Evolutionary conservation across 1,140 invertebrate genomes (phyloP).

Genomic region (Drosophila pachea): DNA sequence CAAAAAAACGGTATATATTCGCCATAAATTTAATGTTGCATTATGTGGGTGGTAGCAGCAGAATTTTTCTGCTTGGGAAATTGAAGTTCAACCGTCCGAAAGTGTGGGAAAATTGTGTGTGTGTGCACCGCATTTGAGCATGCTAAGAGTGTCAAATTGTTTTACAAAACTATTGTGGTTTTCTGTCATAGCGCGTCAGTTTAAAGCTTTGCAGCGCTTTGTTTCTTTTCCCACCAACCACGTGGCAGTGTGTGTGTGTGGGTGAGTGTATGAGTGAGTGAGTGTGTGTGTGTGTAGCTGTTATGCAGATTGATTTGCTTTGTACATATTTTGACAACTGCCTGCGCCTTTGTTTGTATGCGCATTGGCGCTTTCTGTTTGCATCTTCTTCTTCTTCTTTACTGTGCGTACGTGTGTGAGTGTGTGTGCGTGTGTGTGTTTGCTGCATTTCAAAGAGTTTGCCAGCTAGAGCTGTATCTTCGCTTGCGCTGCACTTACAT

Average conservation of each 20-base stretch:
- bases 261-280: slow-evolving; percentile 12
- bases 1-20: background rate
- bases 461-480: slow-evolving; percentile 24
- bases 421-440: slow-evolving; percentile 29
- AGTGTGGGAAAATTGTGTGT: slow-evolving; percentile 32
- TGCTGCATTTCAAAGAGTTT: slow-evolving; percentile 49
- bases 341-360: slow-evolving; percentile 64
- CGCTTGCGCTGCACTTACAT: slow-evolving; percentile 30
- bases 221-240: slow-evolving; percentile 58
- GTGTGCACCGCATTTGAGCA: slow-evolving; percentile 21
- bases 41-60: slow-evolving; percentile 15
- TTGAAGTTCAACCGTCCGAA: slow-evolving; percentile 11
- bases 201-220: slow-evolving; percentile 34
- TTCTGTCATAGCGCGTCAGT: slow-evolving; percentile 33
- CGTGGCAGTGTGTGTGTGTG: slow-evolving; percentile 5
- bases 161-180: slow-evolving; percentile 43
- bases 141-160: slow-evolving; percentile 46
- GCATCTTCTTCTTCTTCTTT: slow-evolving; percentile 14
- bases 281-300: slow-evolving; percentile 36
- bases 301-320: slow-evolving; percentile 74
- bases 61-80: slow-evolving; percentile 37
- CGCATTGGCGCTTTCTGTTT: slow-evolving; percentile 26
- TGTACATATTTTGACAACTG: slow-evolving; percentile 70
- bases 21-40: slow-evolving; percentile 7
- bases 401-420: slow-evolving; percentile 16